phyloP scores from a whole-genome alignment of 2,113 vertebrate genomes.

The Forbesichthys papilliferus region DNA sequence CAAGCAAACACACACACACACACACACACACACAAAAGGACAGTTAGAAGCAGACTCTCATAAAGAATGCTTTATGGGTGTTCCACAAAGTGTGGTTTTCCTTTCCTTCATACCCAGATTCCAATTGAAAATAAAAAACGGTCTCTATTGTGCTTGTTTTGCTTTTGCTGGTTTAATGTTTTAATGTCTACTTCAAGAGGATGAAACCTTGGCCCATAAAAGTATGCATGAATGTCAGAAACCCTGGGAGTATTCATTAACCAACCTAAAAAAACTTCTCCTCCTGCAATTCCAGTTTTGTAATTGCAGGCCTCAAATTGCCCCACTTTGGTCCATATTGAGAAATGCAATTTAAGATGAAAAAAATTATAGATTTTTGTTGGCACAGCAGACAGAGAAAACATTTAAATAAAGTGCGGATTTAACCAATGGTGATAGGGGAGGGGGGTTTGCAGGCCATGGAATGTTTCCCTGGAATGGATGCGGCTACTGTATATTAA shows the following conservation, averaged over 20 bases:
- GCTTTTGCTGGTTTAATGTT: slow-evolving; percentile 21
- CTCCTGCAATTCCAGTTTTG: slow-evolving; percentile 19
- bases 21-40: background rate
- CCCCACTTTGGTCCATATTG: slow-evolving; percentile 59
- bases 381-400: slow-evolving; percentile 5
- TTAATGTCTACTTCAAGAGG: slow-evolving; percentile 31
- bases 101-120: slow-evolving; percentile 39
- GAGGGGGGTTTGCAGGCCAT: background rate
- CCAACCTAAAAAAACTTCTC: slow-evolving; percentile 28
- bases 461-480: background rate
- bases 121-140: slow-evolving; percentile 56
- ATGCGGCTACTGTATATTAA: background rate
- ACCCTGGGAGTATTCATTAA: slow-evolving; percentile 72
- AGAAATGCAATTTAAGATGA: slow-evolving; percentile 33
- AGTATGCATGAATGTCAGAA: slow-evolving; percentile 43
- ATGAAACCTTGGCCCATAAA: slow-evolving; percentile 42
- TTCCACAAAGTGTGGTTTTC: slow-evolving; percentile 21
- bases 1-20: background rate
- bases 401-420: slow-evolving; percentile 18
- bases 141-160: slow-evolving; percentile 38
- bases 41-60: slow-evolving; percentile 23
- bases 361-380: slow-evolving; percentile 42
- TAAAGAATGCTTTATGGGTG: slow-evolving; percentile 44
- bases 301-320: slow-evolving; percentile 65
- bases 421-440: background rate